Evolutionary conservation across 2,888 invertebrate species (phyloP), one percentile per base, ranked within the genome.

Genomic region (Orthosia cruda): DNA sequence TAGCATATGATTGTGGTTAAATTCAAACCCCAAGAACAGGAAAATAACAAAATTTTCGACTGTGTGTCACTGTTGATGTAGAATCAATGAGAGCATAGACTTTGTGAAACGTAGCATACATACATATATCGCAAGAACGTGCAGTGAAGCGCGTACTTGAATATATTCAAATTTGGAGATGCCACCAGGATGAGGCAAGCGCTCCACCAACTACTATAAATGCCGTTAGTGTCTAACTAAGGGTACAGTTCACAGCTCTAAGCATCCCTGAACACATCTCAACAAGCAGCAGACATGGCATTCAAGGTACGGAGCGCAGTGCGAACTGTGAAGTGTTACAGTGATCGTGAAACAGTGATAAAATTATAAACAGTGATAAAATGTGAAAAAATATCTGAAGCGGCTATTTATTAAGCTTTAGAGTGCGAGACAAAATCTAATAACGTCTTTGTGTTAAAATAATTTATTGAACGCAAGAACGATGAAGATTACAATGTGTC

Each of bases 121-220:
- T 40, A 40, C 40, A 40, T 40, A 40, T 40, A 40, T 40, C 40
- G 40, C 40, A 40, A 40, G 40, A 40, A 9, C 40, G 40, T 40
- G 40, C 40, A 40, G 40, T 40, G 40, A 95, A 95, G 95, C 95
- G 95, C 93, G 95, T 95, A 94, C 95, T 95, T 95, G 95, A 95
- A 92, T 91, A 94, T 95, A 95, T 95, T 95, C 92, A 95, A 95
- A 95, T 95, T 95, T 95, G 94, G 93, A 95, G 94, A 95, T 93
- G 94, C 91, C 91, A 89, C 91, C 91, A 91, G 94, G 94, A 94
- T 95, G 94, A 93, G 84, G 95, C 95, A 86, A 87, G 81, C 85
- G 80, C 18, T 74, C 74, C 64, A 71, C 87, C 90, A 89, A 89
- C 91, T 85, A 92, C 92, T 96, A 96, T 96, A 96, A 94, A 96